Percentiles rank a stretch among this genome's conserved stretches.
phyloP scores from a whole-genome alignment of 2,797 vertebrate species.

The Brachyrhaphis roseni region DNA sequence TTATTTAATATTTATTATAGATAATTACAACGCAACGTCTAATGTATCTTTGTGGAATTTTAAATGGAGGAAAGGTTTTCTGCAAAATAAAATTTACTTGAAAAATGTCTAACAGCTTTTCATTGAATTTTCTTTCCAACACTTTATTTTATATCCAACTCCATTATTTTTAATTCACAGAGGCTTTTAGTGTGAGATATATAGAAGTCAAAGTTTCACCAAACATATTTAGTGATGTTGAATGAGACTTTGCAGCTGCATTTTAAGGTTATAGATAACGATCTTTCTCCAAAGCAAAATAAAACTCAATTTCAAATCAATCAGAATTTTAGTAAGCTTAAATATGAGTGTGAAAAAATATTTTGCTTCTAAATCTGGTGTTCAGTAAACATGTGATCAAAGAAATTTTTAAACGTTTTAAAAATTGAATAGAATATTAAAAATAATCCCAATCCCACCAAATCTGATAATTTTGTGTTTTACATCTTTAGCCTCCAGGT shows the following conservation, averaged over 20 bases:
- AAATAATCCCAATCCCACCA: background rate
- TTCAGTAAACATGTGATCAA: too few species aligned
- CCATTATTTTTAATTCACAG: background rate
- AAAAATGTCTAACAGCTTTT: constrained; percentile 37
- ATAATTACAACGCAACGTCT: background rate
- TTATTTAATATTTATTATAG: background rate
- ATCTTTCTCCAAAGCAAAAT: background rate
- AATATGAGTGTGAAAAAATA: background rate
- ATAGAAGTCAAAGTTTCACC: too few species aligned
- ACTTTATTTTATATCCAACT: background rate
- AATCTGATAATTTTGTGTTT: too few species aligned
- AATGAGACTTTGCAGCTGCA: background rate
- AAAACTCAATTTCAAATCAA: background rate
- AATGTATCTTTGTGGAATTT: constrained; percentile 36
- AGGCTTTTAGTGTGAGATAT: background rate
- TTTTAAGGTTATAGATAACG: background rate
- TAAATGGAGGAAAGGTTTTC: constrained; percentile 44
- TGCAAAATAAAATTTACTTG: constrained; percentile 54
- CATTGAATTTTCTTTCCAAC: constrained; percentile 52
- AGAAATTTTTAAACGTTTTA: too few species aligned
- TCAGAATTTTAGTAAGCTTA: background rate
- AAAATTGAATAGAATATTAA: background rate
- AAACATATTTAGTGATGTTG: background rate
- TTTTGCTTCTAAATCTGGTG: background rate
- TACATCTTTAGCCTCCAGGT: background rate